A percentile compares a stretch with the other conserved stretches of the same genome.
phyloP scores from a whole-genome alignment of 2,797 vertebrate species.

The Cryptoprocta ferox region DNA sequence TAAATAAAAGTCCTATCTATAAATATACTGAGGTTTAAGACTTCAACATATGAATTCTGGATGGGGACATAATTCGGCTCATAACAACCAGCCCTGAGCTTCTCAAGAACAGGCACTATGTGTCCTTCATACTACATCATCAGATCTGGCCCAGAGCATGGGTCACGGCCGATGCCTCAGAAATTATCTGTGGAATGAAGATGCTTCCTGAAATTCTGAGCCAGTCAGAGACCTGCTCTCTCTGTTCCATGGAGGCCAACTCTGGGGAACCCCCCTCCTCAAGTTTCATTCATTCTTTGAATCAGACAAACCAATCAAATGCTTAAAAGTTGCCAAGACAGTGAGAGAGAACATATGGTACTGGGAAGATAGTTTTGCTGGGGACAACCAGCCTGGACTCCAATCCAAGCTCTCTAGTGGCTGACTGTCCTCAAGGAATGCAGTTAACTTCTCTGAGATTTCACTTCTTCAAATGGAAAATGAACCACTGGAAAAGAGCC shows the following conservation, averaged over 20 bases:
- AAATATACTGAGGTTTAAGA: not conserved
- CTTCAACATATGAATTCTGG: not conserved
- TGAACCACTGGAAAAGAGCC: not conserved
- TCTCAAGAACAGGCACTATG: fast-evolving
- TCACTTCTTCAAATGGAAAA: not conserved
- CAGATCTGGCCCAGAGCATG: not conserved
- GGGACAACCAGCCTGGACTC: not conserved
- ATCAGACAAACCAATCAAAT: not conserved
- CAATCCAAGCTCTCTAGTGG: not conserved
- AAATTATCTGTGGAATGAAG: not conserved
- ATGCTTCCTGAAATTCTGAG: not conserved
- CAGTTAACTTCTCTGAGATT: not conserved
- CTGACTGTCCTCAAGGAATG: not conserved
- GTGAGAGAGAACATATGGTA: not conserved
- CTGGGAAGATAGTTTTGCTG: not conserved
- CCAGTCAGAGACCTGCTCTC: not conserved
- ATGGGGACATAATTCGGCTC: not conserved
- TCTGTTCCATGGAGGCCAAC: not conserved
- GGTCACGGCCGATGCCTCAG: not conserved
- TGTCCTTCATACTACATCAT: not conserved
- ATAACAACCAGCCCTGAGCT: not conserved
- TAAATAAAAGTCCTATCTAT: not conserved
- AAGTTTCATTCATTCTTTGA: not conserved
- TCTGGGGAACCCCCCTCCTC: not conserved
- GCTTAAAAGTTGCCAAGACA: not conserved